These are phyloP conservation scores for Dallia pectoralis DNA, from an alignment of 2,797 vertebrate species.

Conservation along the genomic window DNA sequence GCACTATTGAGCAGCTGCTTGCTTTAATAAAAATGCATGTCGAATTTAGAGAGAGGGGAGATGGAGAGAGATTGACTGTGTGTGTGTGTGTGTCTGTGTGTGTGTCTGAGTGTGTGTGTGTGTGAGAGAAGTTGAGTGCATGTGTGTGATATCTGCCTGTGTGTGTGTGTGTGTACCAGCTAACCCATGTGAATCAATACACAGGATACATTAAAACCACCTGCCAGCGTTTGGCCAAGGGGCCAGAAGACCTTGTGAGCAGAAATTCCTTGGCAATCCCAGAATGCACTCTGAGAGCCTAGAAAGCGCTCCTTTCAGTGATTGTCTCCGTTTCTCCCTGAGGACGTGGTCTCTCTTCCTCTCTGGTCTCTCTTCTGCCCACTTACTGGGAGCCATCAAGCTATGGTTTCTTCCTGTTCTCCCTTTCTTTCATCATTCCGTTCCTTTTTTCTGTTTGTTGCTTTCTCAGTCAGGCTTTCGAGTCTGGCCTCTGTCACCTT, in stretches of 20 bases:
- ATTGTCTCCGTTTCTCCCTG: slow-evolving; percentile 56
- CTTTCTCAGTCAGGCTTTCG: slow-evolving; percentile 60
- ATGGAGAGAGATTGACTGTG: not conserved
- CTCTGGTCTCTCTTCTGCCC: no score
- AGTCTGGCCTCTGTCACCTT: slow-evolving; percentile 57
- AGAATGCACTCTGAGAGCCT: slow-evolving; percentile 57
- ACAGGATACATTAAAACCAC: slow-evolving; percentile 70
- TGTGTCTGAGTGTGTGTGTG: not conserved
- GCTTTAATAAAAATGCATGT: slow-evolving; percentile 93
- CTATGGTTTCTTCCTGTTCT: slow-evolving; percentile 57
- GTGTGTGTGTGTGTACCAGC: slow-evolving; percentile 32
- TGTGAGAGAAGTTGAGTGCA: not conserved
- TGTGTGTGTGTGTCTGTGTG: not conserved
- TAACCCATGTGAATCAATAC: slow-evolving; percentile 79
- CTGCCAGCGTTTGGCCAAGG: slow-evolving; percentile 42
- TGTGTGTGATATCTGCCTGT: slow-evolving; percentile 1
- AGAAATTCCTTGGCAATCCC: slow-evolving; percentile 50
- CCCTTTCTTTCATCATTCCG: slow-evolving; percentile 51
- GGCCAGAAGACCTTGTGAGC: slow-evolving; percentile 36
- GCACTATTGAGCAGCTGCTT: slow-evolving; percentile 92
- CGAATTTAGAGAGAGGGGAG: slow-evolving; percentile 74
- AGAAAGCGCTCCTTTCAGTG: slow-evolving; percentile 64
- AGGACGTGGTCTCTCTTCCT: slow-evolving; percentile 55
- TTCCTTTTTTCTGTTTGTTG: slow-evolving; percentile 20
- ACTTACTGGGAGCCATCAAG: slow-evolving; percentile 58